These are phyloP conservation scores for Crotalus helleri DNA, from an alignment of 2,113 vertebrate species.

Conservation along the genomic window DNA sequence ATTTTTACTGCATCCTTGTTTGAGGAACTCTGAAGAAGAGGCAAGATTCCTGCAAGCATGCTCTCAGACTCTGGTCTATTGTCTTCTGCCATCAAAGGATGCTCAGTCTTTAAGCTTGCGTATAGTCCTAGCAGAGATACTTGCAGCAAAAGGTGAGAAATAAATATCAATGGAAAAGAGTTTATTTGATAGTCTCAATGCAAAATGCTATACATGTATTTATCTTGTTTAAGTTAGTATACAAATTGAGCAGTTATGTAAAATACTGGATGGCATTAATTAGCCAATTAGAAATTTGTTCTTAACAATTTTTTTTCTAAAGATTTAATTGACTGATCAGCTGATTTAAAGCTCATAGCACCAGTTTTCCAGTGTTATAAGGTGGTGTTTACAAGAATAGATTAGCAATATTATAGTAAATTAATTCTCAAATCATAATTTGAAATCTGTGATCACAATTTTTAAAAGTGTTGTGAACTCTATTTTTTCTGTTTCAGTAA, in stretches of 20 bases:
- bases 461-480: neutral
- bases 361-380: neutral
- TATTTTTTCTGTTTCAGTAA: neutral
- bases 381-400: neutral
- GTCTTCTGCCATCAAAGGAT: conserved; percentile 88
- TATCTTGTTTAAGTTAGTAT: neutral
- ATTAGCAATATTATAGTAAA: neutral
- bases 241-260: neutral
- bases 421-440: neutral
- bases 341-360: neutral
- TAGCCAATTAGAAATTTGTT: neutral
- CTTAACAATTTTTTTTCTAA: neutral
- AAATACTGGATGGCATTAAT: neutral
- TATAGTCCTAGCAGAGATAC: conserved; percentile 92
- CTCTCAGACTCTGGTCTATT: conserved; percentile 86
- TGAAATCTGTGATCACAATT: neutral
- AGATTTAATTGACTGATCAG: neutral
- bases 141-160: conserved; percentile 97
- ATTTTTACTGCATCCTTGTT: conserved; percentile 87
- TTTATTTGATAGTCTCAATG: neutral
- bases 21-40: conserved; percentile 85
- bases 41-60: conserved; percentile 88
- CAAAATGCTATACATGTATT: neutral
- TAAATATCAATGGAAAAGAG: conserved; percentile 47
- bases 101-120: conserved; percentile 87